A percentile compares a stretch with the other conserved stretches of the same genome.
Evolutionary conservation across 2,797 vertebrate species (phyloP).

Genomic region (Scolopax bukidnonensis): DNA sequence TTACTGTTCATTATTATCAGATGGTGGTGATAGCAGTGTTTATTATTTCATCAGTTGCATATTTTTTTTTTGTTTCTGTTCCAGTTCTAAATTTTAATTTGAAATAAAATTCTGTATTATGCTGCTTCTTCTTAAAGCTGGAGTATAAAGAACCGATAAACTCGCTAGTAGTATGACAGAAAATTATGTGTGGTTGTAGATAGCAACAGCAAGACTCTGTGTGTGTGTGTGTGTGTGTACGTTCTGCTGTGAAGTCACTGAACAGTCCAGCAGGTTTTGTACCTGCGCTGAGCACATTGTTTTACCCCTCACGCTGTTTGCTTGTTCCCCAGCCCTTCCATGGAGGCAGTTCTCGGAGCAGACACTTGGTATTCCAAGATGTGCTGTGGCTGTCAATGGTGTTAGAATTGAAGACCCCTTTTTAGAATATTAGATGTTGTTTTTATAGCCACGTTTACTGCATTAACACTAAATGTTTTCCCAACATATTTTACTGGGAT

Average conservation of each 20-base stretch:
- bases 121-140: background rate
- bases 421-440: background rate
- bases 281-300: accelerated
- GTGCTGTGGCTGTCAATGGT: background rate
- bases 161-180: background rate
- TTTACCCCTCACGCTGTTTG: background rate
- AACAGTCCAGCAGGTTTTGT: background rate
- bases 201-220: background rate
- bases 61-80: background rate
- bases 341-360: background rate
- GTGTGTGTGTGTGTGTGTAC: background rate
- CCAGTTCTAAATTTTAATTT: background rate
- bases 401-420: background rate
- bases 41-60: background rate
- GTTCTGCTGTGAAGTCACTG: background rate
- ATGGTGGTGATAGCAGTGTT: background rate
- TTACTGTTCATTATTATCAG: background rate
- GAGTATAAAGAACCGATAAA: background rate
- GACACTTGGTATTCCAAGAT: background rate
- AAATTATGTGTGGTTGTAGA: background rate
- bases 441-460: background rate
- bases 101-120: background rate
- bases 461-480: background rate
- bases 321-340: background rate
- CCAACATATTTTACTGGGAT: background rate